phyloP scores from a whole-genome alignment of 2,888 invertebrate genomes.

The Acanthacorydalis orientalis region DNA sequence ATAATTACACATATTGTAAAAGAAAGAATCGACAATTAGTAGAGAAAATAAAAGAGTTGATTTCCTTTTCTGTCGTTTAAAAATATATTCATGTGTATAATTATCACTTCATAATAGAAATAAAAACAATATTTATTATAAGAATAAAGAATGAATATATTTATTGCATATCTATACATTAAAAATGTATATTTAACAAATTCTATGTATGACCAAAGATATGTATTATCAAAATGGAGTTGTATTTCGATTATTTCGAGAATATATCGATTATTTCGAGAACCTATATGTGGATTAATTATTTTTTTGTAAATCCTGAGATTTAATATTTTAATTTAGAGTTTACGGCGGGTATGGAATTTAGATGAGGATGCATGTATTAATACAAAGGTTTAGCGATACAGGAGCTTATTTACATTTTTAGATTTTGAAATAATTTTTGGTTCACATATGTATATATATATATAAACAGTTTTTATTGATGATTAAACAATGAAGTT shows the following conservation, averaged over 20 bases:
- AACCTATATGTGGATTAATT: background rate
- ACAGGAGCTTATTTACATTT: too few species aligned
- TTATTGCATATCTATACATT: background rate
- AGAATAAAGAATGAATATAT: background rate
- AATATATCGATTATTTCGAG: background rate
- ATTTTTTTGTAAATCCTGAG: background rate
- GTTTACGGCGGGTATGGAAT: too few species aligned
- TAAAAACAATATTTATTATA: background rate
- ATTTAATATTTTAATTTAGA: background rate
- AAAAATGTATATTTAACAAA: background rate
- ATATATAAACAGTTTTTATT: too few species aligned
- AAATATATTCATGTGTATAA: background rate
- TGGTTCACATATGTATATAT: too few species aligned
- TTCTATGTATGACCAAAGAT: background rate
- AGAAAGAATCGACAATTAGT: too few species aligned
- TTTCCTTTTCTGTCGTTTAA: background rate
- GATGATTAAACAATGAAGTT: too few species aligned
- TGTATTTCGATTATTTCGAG: background rate
- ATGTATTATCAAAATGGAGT: background rate
- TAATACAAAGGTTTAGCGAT: too few species aligned
- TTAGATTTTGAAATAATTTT: too few species aligned
- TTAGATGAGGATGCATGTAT: too few species aligned
- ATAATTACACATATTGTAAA: too few species aligned
- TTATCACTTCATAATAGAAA: background rate
- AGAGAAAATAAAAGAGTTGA: too few species aligned